Conservation (phyloP, 1,140 invertebrate genomes). For the Mizuhopecten yessoensis region DNA sequence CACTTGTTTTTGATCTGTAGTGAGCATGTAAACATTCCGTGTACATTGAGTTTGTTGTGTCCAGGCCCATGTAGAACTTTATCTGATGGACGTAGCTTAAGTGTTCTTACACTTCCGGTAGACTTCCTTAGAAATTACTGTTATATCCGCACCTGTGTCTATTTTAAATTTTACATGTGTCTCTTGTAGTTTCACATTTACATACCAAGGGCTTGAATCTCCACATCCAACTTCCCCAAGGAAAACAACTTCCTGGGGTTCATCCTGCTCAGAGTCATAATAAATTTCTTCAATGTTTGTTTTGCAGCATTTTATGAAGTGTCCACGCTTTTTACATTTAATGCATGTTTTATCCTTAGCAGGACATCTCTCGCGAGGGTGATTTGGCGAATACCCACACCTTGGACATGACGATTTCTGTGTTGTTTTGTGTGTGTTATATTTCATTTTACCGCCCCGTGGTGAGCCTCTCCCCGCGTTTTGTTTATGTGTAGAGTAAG, state of each 20-base stretch:
- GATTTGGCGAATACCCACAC: too few relatives aligned
- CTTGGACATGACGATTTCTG: too few relatives aligned
- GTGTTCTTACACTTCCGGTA: not conserved
- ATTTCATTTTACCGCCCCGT: too few relatives aligned
- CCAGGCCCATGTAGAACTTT: not conserved
- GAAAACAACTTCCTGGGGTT: not conserved
- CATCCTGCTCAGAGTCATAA: too few relatives aligned
- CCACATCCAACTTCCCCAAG: not conserved
- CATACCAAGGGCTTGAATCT: not conserved
- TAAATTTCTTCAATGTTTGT: not conserved
- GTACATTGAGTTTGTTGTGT: not conserved
- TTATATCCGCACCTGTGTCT: not conserved
- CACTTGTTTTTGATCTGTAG: too few relatives aligned
- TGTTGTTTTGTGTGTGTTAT: too few relatives aligned
- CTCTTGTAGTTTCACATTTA: not conserved
- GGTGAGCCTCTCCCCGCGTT: too few relatives aligned
- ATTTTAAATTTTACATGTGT: not conserved
- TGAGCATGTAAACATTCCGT: too few relatives aligned
- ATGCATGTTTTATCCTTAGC: conserved; percentile 36
- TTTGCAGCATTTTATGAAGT: conserved; percentile 44
- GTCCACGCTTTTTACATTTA: conserved; percentile 41
- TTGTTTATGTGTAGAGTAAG: too few relatives aligned
- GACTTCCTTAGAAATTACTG: not conserved
- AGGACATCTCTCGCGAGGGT: too few relatives aligned
- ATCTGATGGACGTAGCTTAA: not conserved